Evolutionary conservation across 2,888 invertebrate genomes (phyloP).

Genomic region (Drosophila nr. perissopoda): DNA sequence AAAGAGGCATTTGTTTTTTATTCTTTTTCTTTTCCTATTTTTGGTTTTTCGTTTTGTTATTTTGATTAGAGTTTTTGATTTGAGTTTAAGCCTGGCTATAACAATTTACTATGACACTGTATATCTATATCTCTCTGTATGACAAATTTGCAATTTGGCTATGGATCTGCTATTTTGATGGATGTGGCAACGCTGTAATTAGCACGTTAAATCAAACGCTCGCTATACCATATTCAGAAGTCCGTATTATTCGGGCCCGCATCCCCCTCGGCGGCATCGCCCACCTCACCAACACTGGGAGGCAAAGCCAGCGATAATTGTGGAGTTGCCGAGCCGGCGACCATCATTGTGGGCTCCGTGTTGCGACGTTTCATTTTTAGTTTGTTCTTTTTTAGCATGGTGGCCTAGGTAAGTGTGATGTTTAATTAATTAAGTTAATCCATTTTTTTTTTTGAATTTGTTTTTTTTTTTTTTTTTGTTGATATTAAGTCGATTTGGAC

Average conservation of each 20-base stretch:
- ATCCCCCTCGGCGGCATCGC: slow-evolving; percentile 82
- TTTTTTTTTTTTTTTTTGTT: slow-evolving; percentile 11
- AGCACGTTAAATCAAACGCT: slow-evolving; percentile 89
- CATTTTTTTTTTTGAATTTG: slow-evolving; percentile 12
- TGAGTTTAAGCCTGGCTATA: slow-evolving; percentile 54
- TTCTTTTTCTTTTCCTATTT: neutral
- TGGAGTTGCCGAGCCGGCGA: slow-evolving; percentile 84
- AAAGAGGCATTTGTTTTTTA: slow-evolving; percentile 39
- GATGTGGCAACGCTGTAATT: slow-evolving; percentile 59
- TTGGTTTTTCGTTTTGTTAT: neutral
- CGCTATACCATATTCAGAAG: slow-evolving; percentile 90
- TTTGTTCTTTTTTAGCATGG: slow-evolving; percentile 99
- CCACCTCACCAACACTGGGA: slow-evolving; percentile 73
- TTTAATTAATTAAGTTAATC: slow-evolving; percentile 70
- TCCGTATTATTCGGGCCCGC: slow-evolving; percentile 86
- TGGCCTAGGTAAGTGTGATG: slow-evolving; percentile 89
- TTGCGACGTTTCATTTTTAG: slow-evolving; percentile 98
- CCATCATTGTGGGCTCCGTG: slow-evolving; percentile 92
- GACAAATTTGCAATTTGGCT: slow-evolving; percentile 4
- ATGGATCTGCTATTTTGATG: slow-evolving; percentile 19
- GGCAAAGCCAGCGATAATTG: slow-evolving; percentile 85
- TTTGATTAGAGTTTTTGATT: slow-evolving; percentile 75
- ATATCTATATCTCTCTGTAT: slow-evolving; percentile 18
- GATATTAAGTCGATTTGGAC: slow-evolving; percentile 10
- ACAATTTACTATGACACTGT: slow-evolving; percentile 26